Conservation (phyloP, 2,888 invertebrate genomes). For the Colletes collaris region DNA sequence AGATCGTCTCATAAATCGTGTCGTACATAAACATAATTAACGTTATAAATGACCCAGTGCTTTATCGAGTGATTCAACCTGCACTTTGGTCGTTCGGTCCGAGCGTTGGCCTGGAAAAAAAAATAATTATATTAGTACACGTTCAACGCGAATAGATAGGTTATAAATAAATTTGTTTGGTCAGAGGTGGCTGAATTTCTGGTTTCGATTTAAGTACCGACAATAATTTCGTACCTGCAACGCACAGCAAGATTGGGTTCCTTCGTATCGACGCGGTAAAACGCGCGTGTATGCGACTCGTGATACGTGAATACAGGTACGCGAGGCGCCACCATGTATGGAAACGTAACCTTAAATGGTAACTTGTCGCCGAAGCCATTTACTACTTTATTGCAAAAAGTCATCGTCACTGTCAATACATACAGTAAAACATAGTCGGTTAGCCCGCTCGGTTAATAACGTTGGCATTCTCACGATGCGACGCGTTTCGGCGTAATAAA, state of each 20-base stretch:
- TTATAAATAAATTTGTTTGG: too few relatives aligned
- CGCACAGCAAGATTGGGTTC: neutral
- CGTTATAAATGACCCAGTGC: too few relatives aligned
- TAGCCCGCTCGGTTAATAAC: slow-evolving; percentile 14
- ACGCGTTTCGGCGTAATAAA: neutral
- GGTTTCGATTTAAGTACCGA: neutral
- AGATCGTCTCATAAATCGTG: too few relatives aligned
- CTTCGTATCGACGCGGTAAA: slow-evolving; percentile 20
- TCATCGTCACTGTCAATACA: slow-evolving; percentile 41
- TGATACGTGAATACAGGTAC: slow-evolving; percentile 25
- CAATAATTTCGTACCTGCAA: neutral
- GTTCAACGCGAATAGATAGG: neutral
- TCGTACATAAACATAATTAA: too few relatives aligned
- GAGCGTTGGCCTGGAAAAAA: neutral
- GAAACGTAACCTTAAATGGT: slow-evolving; percentile 74
- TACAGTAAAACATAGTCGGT: slow-evolving; percentile 24
- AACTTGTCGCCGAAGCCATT: slow-evolving; percentile 70
- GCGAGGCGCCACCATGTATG: slow-evolving; percentile 68
- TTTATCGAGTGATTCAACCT: slow-evolving; percentile 11
- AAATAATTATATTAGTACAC: neutral
- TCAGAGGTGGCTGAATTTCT: too few relatives aligned
- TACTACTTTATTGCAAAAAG: slow-evolving; percentile 54
- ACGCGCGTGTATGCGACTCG: slow-evolving; percentile 19
- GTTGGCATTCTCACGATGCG: slow-evolving; percentile 2
- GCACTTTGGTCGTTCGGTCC: neutral